Base-by-base conservation (phyloP, 1,140 invertebrate species). In the Cyclargus thomasi region DNA sequence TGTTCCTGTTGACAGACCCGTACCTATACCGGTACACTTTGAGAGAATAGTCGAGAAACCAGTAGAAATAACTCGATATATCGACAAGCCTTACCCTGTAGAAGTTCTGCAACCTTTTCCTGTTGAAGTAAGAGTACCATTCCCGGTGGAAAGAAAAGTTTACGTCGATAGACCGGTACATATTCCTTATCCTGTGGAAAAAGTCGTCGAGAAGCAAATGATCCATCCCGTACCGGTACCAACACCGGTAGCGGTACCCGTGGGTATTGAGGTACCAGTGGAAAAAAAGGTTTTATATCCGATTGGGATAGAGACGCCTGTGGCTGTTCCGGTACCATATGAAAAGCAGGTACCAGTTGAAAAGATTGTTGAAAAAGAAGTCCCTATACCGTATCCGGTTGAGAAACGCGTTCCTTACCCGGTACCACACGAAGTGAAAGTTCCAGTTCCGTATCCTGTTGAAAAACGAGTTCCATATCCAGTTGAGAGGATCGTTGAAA, bases 401-500 rank as follows among this genome's bases (percentile, higher is more conserved):
- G 88, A 88, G 67, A 87, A 83, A 53, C 74, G 67, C 68, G 81
- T 90, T 23, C 81, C 83, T 10, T 85, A 86, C 66, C 85, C 85
- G 5, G 86, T 90, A 1, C 79, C 75, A 14, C 80, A 85, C 53
- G 83, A 90, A 72, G 89, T 86, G 7, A 76, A 86, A 72, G 82
- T 86, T 6, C 80, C 82, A 0, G 78, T 88, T 73, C 74, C 92
- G 0, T 91, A 92, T 75, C 80, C 88, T 0, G 88, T 91, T n/a
- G 91, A 92, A 4, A 73, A 71, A 68, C 65, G 88, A 68, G 67
- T 88, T 14, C 84, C 81, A 21, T 73, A 79, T 0, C 77, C 80
- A 23, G 90, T 92, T n/a, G 91, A 92, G 63, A 92, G 88, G 70
- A 90, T 93, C 53, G 88, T 93, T 0, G 92, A 93, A 75, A 93